A percentile compares a stretch with the other conserved stretches of the same genome.
Evolutionary conservation across 2,797 vertebrate genomes (phyloP).

Genomic region (Myripristis jacobus): DNA sequence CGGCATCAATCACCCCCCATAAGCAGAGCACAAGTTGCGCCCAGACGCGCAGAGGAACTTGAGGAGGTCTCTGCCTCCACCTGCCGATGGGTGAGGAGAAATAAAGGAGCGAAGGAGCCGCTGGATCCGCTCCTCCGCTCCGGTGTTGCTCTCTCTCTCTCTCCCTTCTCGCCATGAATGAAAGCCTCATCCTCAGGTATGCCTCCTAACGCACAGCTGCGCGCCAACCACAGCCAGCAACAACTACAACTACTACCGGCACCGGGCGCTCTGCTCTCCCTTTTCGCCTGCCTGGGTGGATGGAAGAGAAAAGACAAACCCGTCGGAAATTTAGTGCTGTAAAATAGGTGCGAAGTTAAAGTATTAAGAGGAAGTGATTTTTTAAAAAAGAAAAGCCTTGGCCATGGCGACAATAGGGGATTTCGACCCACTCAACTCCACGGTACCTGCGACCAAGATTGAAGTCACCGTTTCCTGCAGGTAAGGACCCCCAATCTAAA

Average conservation of each 20-base stretch:
- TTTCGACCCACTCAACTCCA: constrained; percentile 88
- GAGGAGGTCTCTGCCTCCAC: constrained; percentile 67
- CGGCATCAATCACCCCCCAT: constrained; percentile 7
- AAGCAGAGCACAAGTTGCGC: background rate
- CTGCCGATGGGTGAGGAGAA: constrained; percentile 66
- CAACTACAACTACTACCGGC: background rate
- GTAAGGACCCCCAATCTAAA: constrained; percentile 75
- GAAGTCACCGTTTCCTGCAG: constrained; percentile 95
- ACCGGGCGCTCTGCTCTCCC: background rate
- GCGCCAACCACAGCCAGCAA: constrained; percentile 39
- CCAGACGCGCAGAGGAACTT: background rate
- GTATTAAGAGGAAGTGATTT: constrained; percentile 41
- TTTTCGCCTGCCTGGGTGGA: constrained; percentile 7
- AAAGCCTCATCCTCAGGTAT: constrained; percentile 71
- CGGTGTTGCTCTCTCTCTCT: constrained; percentile 20
- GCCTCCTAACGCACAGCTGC: constrained; percentile 45
- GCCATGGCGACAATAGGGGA: constrained; percentile 92
- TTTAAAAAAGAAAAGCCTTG: background rate
- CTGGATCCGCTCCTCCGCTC: background rate
- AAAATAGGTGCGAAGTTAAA: constrained; percentile 51
- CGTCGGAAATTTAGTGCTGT: background rate
- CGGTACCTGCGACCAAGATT: constrained; percentile 93
- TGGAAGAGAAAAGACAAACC: background rate
- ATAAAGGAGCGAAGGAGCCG: constrained; percentile 16
- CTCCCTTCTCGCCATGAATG: constrained; percentile 50